Conservation (phyloP, 2,797 vertebrate species). For the Bradypodion ventrale region DNA sequence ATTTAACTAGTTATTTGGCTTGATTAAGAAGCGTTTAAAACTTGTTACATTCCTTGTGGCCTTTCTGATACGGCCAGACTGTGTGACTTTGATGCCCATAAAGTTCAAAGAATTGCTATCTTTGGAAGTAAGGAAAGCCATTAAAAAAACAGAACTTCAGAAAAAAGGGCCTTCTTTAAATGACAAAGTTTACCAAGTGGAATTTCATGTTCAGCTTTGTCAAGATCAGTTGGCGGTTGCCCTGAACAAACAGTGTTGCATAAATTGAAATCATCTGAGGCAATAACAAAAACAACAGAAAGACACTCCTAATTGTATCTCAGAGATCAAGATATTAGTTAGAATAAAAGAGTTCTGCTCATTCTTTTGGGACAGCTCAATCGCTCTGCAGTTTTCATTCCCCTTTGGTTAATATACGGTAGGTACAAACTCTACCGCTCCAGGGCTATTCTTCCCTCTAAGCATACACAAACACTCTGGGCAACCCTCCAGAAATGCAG, state of each 20-base stretch:
- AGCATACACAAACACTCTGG: slow-evolving; percentile 35
- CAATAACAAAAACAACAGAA: slow-evolving; percentile 22
- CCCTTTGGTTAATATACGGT: slow-evolving; percentile 44
- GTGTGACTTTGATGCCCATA: too few species aligned
- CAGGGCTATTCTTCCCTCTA: slow-evolving; percentile 4
- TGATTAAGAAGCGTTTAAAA: neutral
- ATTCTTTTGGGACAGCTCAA: slow-evolving; percentile 33
- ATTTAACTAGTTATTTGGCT: too few species aligned
- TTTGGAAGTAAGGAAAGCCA: neutral
- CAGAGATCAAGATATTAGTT: slow-evolving; percentile 1
- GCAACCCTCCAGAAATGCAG: slow-evolving; percentile 63
- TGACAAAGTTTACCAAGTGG: slow-evolving; percentile 27
- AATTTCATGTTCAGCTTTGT: slow-evolving; percentile 30
- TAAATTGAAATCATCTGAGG: slow-evolving; percentile 57
- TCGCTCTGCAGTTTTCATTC: slow-evolving; percentile 37
- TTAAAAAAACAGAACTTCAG: neutral
- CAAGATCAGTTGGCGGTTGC: slow-evolving; percentile 48
- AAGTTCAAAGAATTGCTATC: neutral
- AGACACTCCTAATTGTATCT: slow-evolving; percentile 45
- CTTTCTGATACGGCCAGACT: neutral
- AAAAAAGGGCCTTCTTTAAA: slow-evolving; percentile 12
- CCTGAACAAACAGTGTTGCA: slow-evolving; percentile 65
- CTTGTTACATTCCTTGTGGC: neutral
- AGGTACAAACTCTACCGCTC: slow-evolving; percentile 30
- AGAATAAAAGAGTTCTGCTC: slow-evolving; percentile 42